phyloP scores from a whole-genome alignment of 1,140 invertebrate species.

The Galendromus occidentalis region DNA sequence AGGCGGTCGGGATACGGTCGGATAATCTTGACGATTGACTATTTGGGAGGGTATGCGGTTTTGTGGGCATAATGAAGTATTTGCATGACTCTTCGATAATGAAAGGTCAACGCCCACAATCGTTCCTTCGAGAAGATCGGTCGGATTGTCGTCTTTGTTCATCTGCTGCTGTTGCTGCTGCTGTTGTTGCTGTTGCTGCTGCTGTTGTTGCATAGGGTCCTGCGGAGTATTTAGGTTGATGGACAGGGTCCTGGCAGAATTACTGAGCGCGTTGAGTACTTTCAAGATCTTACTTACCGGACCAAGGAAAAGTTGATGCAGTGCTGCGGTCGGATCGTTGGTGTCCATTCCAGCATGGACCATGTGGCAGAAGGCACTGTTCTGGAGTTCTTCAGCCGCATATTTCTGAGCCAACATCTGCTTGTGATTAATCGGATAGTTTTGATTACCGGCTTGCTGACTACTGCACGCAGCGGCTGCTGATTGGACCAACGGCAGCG shows the following conservation, averaged over 20 bases:
- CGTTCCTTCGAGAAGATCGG: background rate
- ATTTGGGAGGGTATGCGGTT: slow-evolving; percentile 3
- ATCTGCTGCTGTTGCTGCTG: background rate
- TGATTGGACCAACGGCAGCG: background rate
- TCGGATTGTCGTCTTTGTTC: background rate
- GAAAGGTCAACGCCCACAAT: background rate
- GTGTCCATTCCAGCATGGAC: background rate
- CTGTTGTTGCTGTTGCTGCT: too few species aligned
- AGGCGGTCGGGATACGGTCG: background rate
- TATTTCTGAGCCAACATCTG: slow-evolving; percentile 21
- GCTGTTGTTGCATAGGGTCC: too few species aligned
- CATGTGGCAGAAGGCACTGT: slow-evolving; percentile 4
- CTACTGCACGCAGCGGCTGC: background rate
- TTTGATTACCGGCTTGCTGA: background rate
- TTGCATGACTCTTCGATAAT: background rate
- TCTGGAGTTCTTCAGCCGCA: slow-evolving; percentile 18
- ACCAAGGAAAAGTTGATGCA: too few species aligned
- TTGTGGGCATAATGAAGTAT: slow-evolving; percentile 1
- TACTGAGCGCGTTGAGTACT: too few species aligned
- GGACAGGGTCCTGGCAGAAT: too few species aligned
- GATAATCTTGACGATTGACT: background rate
- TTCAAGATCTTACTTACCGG: too few species aligned
- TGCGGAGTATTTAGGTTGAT: too few species aligned
- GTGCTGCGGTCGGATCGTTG: too few species aligned
- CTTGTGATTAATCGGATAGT: slow-evolving; percentile 14